Conservation (phyloP, 1,140 invertebrate genomes). For the Nasonia giraulti region DNA sequence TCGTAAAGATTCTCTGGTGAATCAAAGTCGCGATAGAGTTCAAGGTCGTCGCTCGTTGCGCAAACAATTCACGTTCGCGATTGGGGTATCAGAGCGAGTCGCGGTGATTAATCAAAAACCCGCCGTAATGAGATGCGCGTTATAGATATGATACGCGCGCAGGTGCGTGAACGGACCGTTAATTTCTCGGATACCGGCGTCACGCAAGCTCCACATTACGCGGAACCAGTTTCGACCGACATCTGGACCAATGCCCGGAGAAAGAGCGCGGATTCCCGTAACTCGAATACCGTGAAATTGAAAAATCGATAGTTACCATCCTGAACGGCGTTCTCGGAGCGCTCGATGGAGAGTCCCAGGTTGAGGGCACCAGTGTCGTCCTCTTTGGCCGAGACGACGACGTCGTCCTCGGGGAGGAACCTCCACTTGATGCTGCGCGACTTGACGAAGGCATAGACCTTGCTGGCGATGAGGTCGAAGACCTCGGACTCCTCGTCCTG, state of each 20-base stretch:
- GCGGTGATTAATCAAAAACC: background rate
- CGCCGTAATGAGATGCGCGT: background rate
- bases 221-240: background rate
- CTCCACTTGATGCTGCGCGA: constrained; percentile 77
- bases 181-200: background rate
- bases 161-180: background rate
- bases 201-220: background rate
- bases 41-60: constrained; percentile 7
- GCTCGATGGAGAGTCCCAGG: constrained; percentile 82
- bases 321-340: constrained; percentile 71
- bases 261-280: background rate
- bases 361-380: constrained; percentile 83
- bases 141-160: background rate
- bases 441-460: constrained; percentile 83
- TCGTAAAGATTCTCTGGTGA: background rate
- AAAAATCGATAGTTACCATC: constrained; percentile 66
- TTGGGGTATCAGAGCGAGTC: background rate
- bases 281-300: background rate
- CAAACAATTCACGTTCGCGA: too few species aligned
- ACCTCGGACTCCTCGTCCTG: constrained; percentile 79
- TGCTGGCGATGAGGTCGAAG: constrained; percentile 81
- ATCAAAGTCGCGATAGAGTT: background rate
- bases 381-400: constrained; percentile 81
- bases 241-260: background rate
- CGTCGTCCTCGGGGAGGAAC: constrained; percentile 83